Percentiles rank a stretch among this genome's conserved stretches.
These are phyloP conservation scores for Pholis gunnellus DNA, from an alignment of 2,113 vertebrate genomes.

Conservation along the genomic window DNA sequence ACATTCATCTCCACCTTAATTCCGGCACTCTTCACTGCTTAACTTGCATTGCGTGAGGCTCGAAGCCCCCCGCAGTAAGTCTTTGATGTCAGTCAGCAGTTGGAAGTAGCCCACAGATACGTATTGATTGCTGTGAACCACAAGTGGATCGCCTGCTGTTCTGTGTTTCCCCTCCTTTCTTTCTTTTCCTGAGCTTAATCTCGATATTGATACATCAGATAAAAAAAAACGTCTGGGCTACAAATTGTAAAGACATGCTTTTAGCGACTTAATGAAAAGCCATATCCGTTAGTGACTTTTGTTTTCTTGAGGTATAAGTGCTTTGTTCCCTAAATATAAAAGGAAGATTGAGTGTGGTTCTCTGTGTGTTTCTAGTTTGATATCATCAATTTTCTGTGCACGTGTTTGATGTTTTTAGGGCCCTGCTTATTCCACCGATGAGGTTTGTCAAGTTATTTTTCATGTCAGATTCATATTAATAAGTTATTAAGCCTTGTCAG, in stretches of 20 bases:
- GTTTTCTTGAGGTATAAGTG: slow-evolving; percentile 12
- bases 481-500: slow-evolving; percentile 54
- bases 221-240: slow-evolving; percentile 18
- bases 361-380: slow-evolving; percentile 36
- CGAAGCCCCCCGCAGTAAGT: slow-evolving; percentile 48
- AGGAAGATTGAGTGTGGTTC: background rate
- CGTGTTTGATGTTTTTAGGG: slow-evolving; percentile 17
- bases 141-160: slow-evolving; percentile 65
- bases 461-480: slow-evolving; percentile 51
- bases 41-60: slow-evolving; percentile 62
- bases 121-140: slow-evolving; percentile 68
- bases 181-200: slow-evolving; percentile 48
- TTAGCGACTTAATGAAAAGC: slow-evolving; percentile 41
- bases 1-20: slow-evolving; percentile 19
- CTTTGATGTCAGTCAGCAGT: slow-evolving; percentile 73
- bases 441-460: slow-evolving; percentile 36
- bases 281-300: slow-evolving; percentile 12
- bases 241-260: slow-evolving; percentile 40
- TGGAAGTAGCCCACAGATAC: slow-evolving; percentile 69
- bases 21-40: slow-evolving; percentile 39
- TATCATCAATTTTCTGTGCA: slow-evolving; percentile 18
- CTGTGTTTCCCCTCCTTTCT: slow-evolving; percentile 51
- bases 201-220: slow-evolving; percentile 66
- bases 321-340: slow-evolving; percentile 22
- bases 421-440: slow-evolving; percentile 14